These are phyloP conservation scores for Zingel zingel DNA, from an alignment of 2,113 vertebrate genomes.

Conservation along the genomic window DNA sequence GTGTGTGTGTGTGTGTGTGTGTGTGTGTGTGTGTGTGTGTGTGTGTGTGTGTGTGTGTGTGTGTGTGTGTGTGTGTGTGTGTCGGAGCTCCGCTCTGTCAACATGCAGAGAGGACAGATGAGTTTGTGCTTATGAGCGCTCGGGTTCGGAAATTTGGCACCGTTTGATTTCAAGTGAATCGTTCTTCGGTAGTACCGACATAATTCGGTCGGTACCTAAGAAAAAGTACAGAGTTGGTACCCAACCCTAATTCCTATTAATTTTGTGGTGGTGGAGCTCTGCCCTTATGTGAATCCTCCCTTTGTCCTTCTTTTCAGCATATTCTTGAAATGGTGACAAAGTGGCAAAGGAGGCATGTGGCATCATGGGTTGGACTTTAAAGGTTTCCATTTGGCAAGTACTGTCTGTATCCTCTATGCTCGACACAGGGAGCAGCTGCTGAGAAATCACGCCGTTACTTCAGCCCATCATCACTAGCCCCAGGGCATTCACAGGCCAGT, in stretches of 20 bases:
- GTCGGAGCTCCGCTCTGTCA: no score
- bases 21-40: no score
- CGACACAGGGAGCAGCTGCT: constrained; percentile 72
- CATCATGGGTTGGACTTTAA: constrained; percentile 59
- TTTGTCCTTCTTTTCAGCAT: constrained; percentile 52
- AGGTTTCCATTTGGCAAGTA: constrained; percentile 69
- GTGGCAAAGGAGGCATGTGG: constrained; percentile 54
- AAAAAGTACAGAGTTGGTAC: no score
- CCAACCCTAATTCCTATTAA: constrained; percentile 31
- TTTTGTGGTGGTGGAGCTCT: constrained; percentile 35
- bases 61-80: no score
- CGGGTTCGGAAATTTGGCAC: no score
- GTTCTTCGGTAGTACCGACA: no score
- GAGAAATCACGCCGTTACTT: constrained; percentile 71
- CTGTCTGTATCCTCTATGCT: constrained; percentile 54
- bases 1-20: no score
- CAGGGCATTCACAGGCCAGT: constrained; percentile 73
- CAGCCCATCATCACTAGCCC: constrained; percentile 76
- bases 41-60: no score
- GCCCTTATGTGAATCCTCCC: constrained; percentile 33
- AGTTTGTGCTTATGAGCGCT: no score
- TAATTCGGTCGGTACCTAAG: no score
- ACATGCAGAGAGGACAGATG: no score
- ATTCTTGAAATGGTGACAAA: constrained; percentile 62
- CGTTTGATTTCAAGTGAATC: no score